Base-by-base conservation (phyloP, 2,888 invertebrate genomes). In the Drosophila prolongata region DNA sequence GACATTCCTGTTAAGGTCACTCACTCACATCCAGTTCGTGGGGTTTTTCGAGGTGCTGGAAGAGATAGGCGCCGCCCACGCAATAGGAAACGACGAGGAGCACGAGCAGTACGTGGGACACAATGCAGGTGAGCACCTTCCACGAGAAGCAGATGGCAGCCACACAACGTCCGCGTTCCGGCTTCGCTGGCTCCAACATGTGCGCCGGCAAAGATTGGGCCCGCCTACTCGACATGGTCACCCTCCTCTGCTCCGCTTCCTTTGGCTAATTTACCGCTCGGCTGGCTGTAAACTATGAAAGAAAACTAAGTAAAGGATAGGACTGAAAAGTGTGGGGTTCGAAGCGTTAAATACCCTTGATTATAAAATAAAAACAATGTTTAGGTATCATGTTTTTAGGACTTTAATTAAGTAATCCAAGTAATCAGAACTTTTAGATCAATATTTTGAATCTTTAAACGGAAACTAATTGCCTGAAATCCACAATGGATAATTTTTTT, bases 41-140 rank as follows among this genome's bases (percentile, higher is more conserved):
- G 52, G 94, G 94, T 6, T 94, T 94, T 90, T 97, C 97, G 65
- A 97, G 93, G 54, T 94, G 93, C 91, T 95, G 95, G 93, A 98
- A 98, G 67, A 97, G 95, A 90, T 96, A 95, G 14, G 97, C 97
- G 9, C 98, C 98, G 61, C 97, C 94, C 84, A 97, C 94, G 93
- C 97, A 97, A 93, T 98, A 98, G 35, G 96, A 95, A 74, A 98
- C 97, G 79, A 98, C 98, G 91, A 97, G 93, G 69, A 97, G 95
- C 83, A 98, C 95, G 87, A 98, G 94, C 84, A 97, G 95, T 87
- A 97, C 95, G 93, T 98, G 98, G 0, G 97, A 97, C 90, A 97
- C 96, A 80, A 98, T 94, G 92, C 97, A 97, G 59, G 96, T 96
- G 90, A 96, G 94, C 47, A 96, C 94, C 92, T 96, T 95, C 95